Base-by-base conservation (phyloP, 2,888 invertebrate species). In the Tachina grossa region DNA sequence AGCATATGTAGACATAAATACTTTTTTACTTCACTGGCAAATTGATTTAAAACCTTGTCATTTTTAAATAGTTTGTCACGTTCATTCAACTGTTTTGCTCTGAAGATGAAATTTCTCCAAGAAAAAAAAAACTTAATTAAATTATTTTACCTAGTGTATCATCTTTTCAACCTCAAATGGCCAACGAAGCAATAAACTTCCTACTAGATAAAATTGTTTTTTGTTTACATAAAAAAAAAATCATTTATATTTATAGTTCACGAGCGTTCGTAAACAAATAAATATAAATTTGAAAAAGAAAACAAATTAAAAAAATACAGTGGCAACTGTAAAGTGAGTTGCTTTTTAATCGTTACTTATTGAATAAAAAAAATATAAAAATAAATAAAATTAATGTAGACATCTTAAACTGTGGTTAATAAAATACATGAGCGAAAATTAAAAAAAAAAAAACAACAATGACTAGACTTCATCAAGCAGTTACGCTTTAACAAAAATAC, bases 191-290 rank as follows among this genome's bases (percentile, higher is more conserved):
- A 63, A 22, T 51, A 22, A 57, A 66, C 66, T 69, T 71, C 69
- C 69, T 53, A 53, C 78, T 61, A 31, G 6, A 31, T 31, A 49
- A 77, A 57, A 77, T 49, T 45, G 31, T 79, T 69, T 19, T 75
- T 22, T 66, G 8, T 53, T 9, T 61, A 43, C 43, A 19, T 16
- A 43, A 2, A 19, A 39, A 10, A 49, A 59, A n/a, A 31, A 31
- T 68, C 45, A 76, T 82, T 71, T 55, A 39, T 69, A 61, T 82
- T 76, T 82, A 76, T 75, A 82, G 82, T 81, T 81, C 81, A 81
- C 19, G 74, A 75, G 53, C 74, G 81, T 76, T 63, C 55, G 41
- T 16, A 47, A 43, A 41, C 66, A 80, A 66, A 39, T 19, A 49
- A 51, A 59, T 0, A 59, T 0, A 1, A 57, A n/a, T 19, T 41